phyloP scores from a whole-genome alignment of 2,888 invertebrate genomes.

The Polyommatus iphigenia region DNA sequence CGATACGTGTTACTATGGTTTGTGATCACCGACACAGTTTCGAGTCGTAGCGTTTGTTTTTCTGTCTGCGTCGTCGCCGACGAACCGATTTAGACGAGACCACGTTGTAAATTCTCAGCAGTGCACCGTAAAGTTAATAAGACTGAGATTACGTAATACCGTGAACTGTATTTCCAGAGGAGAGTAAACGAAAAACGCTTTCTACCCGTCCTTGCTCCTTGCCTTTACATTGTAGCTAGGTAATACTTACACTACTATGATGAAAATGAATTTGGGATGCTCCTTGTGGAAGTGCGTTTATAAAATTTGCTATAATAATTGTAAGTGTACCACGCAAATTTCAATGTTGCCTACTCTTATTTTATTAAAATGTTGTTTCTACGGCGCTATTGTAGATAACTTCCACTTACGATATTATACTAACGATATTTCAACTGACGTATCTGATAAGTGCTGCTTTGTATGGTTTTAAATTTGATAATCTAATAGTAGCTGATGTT shows the following conservation, averaged over 20 bases:
- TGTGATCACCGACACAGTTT: slow-evolving; percentile 60
- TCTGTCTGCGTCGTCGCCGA: slow-evolving; percentile 36
- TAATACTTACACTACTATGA: slow-evolving; percentile 63
- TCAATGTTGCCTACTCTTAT: slow-evolving; percentile 38
- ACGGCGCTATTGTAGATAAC: slow-evolving; percentile 14
- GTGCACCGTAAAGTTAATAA: slow-evolving; percentile 69
- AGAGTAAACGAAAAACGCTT: slow-evolving; percentile 75
- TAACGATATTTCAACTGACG: not conserved
- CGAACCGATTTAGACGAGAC: slow-evolving; percentile 31
- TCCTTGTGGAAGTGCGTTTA: slow-evolving; percentile 66
- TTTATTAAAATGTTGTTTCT: slow-evolving; percentile 32
- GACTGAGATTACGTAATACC: slow-evolving; percentile 77
- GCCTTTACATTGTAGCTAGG: slow-evolving; percentile 77
- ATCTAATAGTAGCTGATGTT: slow-evolving; percentile 1
- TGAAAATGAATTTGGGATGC: slow-evolving; percentile 53
- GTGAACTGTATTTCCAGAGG: slow-evolving; percentile 72
- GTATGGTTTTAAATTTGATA: slow-evolving; percentile 19
- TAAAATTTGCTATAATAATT: slow-evolving; percentile 50
- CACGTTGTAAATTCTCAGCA: slow-evolving; percentile 50
- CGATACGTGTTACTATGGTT: slow-evolving; percentile 52
- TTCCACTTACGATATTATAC: slow-evolving; percentile 28
- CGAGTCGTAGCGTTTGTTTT: slow-evolving; percentile 46
- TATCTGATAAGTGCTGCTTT: slow-evolving; percentile 24
- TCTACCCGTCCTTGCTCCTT: slow-evolving; percentile 79
- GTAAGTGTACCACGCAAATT: slow-evolving; percentile 39